A percentile compares a stretch with the other conserved stretches of the same genome.
Evolutionary conservation across 1,140 invertebrate species (phyloP).

Genomic region (Globodera ellingtonae): DNA sequence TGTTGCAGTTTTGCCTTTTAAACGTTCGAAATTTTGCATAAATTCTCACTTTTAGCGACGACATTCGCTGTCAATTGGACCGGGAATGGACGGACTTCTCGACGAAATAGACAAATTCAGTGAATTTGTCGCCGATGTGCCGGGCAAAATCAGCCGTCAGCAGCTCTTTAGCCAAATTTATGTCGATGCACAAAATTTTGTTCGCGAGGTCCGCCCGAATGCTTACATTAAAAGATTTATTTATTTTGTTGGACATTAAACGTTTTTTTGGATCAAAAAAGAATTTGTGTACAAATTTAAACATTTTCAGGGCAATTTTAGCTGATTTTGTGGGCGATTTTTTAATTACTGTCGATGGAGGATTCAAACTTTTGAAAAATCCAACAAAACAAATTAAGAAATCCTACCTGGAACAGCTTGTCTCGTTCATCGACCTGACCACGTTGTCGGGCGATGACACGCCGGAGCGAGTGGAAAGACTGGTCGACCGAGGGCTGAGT

Average conservation of each 20-base stretch:
- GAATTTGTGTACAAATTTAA: no score
- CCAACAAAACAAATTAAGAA: neutral
- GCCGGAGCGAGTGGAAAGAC: constrained; percentile 75
- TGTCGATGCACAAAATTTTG: neutral
- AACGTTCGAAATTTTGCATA: no score
- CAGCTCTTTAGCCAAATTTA: neutral
- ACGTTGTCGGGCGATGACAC: constrained; percentile 88
- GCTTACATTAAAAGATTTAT: neutral
- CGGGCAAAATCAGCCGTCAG: neutral
- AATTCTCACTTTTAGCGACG: no score
- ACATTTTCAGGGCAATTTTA: no score
- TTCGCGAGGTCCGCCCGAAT: neutral
- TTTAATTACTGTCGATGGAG: no score
- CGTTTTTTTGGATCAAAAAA: no score
- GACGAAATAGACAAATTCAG: neutral
- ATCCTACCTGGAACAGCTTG: constrained; percentile 5
- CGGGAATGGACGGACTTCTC: neutral
- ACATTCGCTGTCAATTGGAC: neutral
- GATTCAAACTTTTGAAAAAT: no score
- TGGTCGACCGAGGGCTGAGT: constrained; percentile 78
- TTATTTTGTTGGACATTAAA: neutral
- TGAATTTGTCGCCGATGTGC: neutral
- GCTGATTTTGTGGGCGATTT: no score
- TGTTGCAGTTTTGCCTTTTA: no score
- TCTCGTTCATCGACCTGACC: constrained; percentile 87